Base-by-base conservation (phyloP, 2,888 invertebrate genomes). In the Acronicta aceris region DNA sequence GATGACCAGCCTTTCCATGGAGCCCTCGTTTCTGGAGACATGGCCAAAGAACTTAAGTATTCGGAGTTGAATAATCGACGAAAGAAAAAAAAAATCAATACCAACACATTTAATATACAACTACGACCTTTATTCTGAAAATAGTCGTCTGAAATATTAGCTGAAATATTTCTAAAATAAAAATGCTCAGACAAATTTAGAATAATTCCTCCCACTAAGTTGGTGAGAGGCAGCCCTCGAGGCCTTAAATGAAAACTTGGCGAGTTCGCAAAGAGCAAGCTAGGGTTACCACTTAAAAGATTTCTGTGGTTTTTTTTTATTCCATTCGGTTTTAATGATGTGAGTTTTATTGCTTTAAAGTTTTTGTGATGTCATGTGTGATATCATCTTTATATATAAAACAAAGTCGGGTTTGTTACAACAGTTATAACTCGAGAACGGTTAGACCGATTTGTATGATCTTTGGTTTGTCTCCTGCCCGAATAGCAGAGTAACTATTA, bases 171-270 rank as follows among this genome's bases (percentile, higher is more conserved):
- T 54, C 47, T 42, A 58, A 68, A 64, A 7, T 42, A 58, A 68
- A 64, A 7, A 71, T 74, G 61, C 33, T 47, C 46, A 36, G 12
- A 48, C 55, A 62, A 68, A 65, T 71, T 68, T 71, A 59, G 46
- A 56, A 52, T 55, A 53, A 62, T 61, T 67, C 16, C 42, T 40
- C 55, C 21, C 46, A 16, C 13, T 25, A n/a, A 38, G 43, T 52
- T 17, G 27, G 38, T 38, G 45, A 47, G 41, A 59, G 57, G 40
- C 30, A 46, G 16, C 30, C n/a, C 63, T 68, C 27, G 55, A 52
- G 58, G 49, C 27, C 59, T 67, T 74, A 57, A 74, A 73, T 71
- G 71, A 71, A 58, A 73, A 57, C 67, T 59, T 63, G 46, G 10
- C 48, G 54, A 45, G 67, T 63, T 73, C 54, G 41, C 51, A 59